phyloP scores from a whole-genome alignment of 2,113 vertebrate genomes.

The Aptenodytes forsteri region DNA sequence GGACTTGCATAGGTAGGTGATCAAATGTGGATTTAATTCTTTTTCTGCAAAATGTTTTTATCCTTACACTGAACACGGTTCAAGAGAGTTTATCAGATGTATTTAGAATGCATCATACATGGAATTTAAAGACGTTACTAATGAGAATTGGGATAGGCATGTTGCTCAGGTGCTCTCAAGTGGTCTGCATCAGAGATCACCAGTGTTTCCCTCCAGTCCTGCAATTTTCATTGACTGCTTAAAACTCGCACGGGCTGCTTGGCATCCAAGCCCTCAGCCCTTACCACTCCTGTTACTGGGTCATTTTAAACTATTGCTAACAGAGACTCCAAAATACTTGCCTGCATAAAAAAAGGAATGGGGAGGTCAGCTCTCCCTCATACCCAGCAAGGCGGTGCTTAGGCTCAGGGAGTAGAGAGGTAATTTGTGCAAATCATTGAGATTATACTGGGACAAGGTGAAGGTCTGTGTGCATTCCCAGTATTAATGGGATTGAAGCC shows the following conservation, averaged over 20 bases:
- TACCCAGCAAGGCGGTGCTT: not conserved
- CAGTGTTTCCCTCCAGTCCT: not conserved
- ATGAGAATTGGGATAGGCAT: not conserved
- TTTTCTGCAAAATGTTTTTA: not conserved
- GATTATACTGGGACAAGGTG: not conserved
- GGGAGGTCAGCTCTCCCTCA: not conserved
- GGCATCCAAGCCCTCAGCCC: not conserved
- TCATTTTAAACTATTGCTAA: not conserved
- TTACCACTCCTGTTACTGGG: not conserved
- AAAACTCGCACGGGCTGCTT: not conserved
- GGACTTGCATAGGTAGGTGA: conserved; percentile 92
- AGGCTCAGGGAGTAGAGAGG: not conserved
- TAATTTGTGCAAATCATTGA: not conserved
- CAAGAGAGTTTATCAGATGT: not conserved
- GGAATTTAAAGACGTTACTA: not conserved
- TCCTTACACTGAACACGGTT: not conserved
- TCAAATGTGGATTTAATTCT: not conserved
- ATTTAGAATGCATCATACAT: not conserved
- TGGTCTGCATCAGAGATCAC: accelerated
- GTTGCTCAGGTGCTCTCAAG: not conserved
- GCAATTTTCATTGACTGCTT: not conserved
- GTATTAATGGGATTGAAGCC: not conserved
- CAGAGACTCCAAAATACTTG: not conserved
- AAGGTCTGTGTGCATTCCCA: not conserved
- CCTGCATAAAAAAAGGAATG: not conserved